A percentile compares a stretch with the other conserved stretches of the same genome.
phyloP scores from a whole-genome alignment of 2,888 invertebrate species.

The Campoletis raptor region DNA sequence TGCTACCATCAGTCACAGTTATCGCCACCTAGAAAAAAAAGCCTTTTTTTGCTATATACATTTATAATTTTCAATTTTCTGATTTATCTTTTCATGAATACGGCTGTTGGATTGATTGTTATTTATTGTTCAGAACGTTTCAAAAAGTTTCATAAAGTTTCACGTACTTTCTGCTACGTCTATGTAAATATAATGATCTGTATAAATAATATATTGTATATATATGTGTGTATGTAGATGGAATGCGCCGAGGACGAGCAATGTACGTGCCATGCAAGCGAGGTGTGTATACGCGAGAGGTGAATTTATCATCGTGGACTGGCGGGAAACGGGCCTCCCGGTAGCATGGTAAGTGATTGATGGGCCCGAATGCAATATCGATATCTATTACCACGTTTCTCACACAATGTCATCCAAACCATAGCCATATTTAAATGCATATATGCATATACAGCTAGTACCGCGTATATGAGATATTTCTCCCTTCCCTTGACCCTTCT shows the following conservation, averaged over 20 bases:
- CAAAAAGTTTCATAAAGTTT: conserved; percentile 41
- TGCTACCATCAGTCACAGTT: not conserved
- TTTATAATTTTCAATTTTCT: not conserved
- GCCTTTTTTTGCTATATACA: not conserved
- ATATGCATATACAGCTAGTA: not conserved
- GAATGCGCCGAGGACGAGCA: conserved; percentile 21
- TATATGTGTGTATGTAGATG: not conserved
- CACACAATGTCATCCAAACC: conserved; percentile 62
- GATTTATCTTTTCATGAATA: not conserved
- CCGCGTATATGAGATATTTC: conserved; percentile 12
- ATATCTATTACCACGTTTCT: conserved; percentile 71
- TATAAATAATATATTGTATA: not conserved
- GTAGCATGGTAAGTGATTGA: conserved; percentile 63
- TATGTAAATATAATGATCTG: not conserved
- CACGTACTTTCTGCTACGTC: not conserved
- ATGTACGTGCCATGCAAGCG: conserved; percentile 40
- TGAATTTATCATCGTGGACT: conserved; percentile 68
- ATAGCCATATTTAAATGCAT: conserved; percentile 17
- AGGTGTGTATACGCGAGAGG: conserved; percentile 57
- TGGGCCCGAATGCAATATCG: conserved; percentile 69
- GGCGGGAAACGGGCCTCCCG: conserved; percentile 58
- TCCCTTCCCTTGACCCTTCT: conserved; percentile 12
- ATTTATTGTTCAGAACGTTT: conserved; percentile 25
- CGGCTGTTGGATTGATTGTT: not conserved
- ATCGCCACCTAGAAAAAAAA: not conserved